Base-by-base conservation (phyloP, 2,888 invertebrate genomes). In the Archaeoteleia sp. region DNA sequence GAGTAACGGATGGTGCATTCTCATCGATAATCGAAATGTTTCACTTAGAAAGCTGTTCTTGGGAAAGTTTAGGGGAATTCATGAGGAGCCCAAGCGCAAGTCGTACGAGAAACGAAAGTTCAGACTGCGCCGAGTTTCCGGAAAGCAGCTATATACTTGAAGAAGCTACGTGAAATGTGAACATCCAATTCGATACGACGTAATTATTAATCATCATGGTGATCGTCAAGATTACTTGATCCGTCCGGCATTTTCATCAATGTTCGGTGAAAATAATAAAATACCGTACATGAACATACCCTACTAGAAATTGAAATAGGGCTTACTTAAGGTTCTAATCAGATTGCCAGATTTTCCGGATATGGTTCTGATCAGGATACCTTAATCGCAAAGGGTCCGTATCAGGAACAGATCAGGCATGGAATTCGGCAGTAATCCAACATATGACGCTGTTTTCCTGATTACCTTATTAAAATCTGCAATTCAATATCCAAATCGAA, bases 181-280 rank as follows among this genome's bases (percentile, higher is more conserved):
- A 61, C 53, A 58, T 57, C 54, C 54, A 70, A 58, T 66, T 62
- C 61, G 34, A 45, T 27, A 46, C 45, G 63, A 57, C 49, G 51
- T 67, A 65, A 72, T 74, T 72, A 72, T 74, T 71, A 67, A 68
- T 60, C 54, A 62, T 46, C 53, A 17, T 35, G 45, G 51, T 42
- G 48, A 66, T 68, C 49, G 55, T n/a, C n/a, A n/a, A 37, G 57
- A 57, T 57, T 55, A 32, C 10, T 27, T 20, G 29, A 14, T 23
- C 40, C 42, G 34, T 37, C 17, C 23, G 17, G 43, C 35, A 60
- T 43, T 34, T 27, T 35, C 25, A 42, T 32, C 20, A n/a, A 34
- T 9, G 15, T 12, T 10, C 34, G 13, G 25, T 25, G 27, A 53
- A 53, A 42, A 54, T 54, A 54, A 54, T 35, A 17, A 23, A 12